These are phyloP conservation scores for Mesopsocus fuscifrons DNA, from an alignment of 2,888 invertebrate species.

Conservation along the genomic window DNA sequence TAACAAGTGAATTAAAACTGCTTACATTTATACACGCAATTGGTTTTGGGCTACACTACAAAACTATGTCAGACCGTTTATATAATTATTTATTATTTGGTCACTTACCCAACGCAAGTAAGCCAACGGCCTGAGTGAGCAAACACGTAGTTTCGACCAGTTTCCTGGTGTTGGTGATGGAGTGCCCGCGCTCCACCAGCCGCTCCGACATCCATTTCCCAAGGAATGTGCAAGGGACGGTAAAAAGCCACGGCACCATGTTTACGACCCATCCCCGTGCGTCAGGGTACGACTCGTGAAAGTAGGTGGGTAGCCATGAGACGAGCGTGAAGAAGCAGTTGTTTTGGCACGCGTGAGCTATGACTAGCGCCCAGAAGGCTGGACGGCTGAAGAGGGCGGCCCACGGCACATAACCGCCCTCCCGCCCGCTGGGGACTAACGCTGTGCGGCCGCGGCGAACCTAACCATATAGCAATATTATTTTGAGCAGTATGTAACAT, in stretches of 20 bases:
- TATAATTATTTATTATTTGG: too few species aligned
- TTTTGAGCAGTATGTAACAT: too few species aligned
- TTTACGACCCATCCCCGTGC: slow-evolving; percentile 54
- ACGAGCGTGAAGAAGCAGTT: slow-evolving; percentile 51
- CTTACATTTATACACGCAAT: too few species aligned
- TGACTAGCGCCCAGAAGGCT: slow-evolving; percentile 35
- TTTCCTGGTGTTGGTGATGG: slow-evolving; percentile 33
- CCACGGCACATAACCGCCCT: neutral
- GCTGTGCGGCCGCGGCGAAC: neutral
- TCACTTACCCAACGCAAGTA: slow-evolving; percentile 29
- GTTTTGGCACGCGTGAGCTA: slow-evolving; percentile 50
- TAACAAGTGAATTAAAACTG: too few species aligned
- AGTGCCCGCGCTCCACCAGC: slow-evolving; percentile 32
- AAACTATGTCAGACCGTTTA: too few species aligned
- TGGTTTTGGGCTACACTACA: too few species aligned
- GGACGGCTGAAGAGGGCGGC: slow-evolving; percentile 19
- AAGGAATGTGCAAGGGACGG: slow-evolving; percentile 39
- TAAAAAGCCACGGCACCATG: slow-evolving; percentile 46
- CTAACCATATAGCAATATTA: slow-evolving; percentile 15
- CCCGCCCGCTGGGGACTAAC: neutral
- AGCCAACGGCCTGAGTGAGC: slow-evolving; percentile 28
- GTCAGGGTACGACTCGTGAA: slow-evolving; percentile 46
- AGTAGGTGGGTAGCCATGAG: slow-evolving; percentile 55
- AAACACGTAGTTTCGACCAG: slow-evolving; percentile 32
- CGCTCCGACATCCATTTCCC: slow-evolving; percentile 40